Evolutionary conservation across 2,113 vertebrate species (phyloP).

Genomic region (Notarius quadriscutis): DNA sequence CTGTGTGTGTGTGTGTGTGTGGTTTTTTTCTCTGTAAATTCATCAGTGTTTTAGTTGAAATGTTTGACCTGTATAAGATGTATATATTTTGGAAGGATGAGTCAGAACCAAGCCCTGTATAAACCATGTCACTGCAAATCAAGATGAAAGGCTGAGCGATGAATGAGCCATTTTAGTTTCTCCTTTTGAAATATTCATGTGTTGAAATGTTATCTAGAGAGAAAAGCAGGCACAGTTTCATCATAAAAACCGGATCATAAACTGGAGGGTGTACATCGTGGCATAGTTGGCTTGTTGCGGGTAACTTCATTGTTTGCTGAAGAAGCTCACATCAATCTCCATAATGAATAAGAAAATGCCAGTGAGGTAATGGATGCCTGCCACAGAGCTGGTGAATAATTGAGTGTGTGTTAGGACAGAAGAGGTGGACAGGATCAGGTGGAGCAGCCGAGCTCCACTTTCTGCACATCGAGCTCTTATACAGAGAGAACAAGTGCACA

Average conservation of each 20-base stretch:
- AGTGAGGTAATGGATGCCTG: slow-evolving; percentile 93
- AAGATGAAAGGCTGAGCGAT: slow-evolving; percentile 31
- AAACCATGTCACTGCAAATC: slow-evolving; percentile 35
- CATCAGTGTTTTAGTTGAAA: neutral
- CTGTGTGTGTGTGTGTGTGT: neutral
- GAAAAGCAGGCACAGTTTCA: slow-evolving; percentile 1
- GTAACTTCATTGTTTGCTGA: slow-evolving; percentile 9
- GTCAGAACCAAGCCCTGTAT: neutral
- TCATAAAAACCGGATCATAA: slow-evolving; percentile 31
- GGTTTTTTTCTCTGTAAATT: neutral
- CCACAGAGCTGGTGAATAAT: slow-evolving; percentile 90
- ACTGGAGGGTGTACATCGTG: slow-evolving; percentile 18
- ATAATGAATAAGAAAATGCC: slow-evolving; percentile 93
- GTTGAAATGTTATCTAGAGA: slow-evolving; percentile 42
- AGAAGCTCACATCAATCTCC: slow-evolving; percentile 82
- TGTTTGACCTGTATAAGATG: neutral
- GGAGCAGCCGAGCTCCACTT: slow-evolving; percentile 73
- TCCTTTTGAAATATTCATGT: slow-evolving; percentile 47
- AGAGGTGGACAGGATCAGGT: slow-evolving; percentile 84
- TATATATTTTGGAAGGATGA: neutral
- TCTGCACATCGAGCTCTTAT: slow-evolving; percentile 21
- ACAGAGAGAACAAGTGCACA: slow-evolving; percentile 8
- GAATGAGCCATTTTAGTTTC: slow-evolving; percentile 48
- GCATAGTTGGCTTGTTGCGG: neutral
- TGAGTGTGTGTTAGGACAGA: slow-evolving; percentile 87